Evolutionary conservation across 2,113 vertebrate genomes (phyloP), one percentile per base, ranked within the genome.

Genomic region (Sciurus niger): DNA sequence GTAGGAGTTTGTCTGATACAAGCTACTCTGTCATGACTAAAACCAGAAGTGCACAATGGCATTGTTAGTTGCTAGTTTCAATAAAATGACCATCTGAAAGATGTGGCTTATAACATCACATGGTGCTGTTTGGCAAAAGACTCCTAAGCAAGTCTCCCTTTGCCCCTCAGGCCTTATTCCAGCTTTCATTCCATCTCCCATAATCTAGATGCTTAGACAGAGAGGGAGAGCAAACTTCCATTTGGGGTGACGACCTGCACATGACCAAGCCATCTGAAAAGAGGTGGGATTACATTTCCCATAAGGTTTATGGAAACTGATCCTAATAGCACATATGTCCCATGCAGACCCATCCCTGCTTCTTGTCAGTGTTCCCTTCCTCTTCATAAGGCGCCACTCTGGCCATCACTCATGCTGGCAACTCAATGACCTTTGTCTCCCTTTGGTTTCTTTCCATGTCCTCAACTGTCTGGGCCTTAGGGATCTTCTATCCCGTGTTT

Each of bases 41-140:
- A 73, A 67, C 7, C 13, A 53, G 24, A 10, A 65, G 6, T 70
- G 12, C 14, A 46, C 11, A 68, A 34, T 8, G 7, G 46, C 51
- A 53, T 34, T 89, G 51, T 94, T 76, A 58, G 79, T 94, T 40
- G 34, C 70, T 76, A 37, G 17, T 40, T 93, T 65, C n/a, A 58
- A 30, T 83, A 34, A 40, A 65, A n/a, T 83, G 68, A 55, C 20
- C 14, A 37, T 89, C 32, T 67, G 68, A 40, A 89, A 94, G 53
- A 51, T 25, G 12, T 34, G 20, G 76, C 20, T 43, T 1, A 1
- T 34, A 40, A 17, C 6, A 5, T 53, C 55, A 28, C 13, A 55
- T 55, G 10, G 68, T 1, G 16, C 16, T 17, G 4, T 51, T 8
- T 14, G 46, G 55, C n/a, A 40, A n/a, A 16, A 43, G 70, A 28